Base-by-base conservation (phyloP, 2,113 vertebrate genomes). In the Plectropomus leopardus region DNA sequence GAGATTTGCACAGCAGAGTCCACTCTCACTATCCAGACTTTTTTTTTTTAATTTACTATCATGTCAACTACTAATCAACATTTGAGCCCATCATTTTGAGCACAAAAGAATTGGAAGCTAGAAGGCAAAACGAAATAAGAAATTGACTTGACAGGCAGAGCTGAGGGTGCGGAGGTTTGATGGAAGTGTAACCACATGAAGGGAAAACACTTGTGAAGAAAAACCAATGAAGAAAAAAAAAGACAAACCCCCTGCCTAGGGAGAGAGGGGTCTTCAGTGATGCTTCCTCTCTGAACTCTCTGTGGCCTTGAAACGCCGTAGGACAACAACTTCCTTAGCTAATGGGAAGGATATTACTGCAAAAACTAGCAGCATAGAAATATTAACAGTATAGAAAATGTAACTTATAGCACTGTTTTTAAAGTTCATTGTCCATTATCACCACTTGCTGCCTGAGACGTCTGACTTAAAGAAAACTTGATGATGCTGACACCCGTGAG, bases 331-430 rank as follows among this genome's bases (percentile, higher is more conserved):
- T 95, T 95, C 94, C 95, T 94, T 72, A 89, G 79, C 84, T 64
- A 89, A n/a, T 78, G 81, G 94, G 93, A 94, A 94, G 90, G 92
- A 94, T 91, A 83, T 93, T 87, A 89, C 91, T 95, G 92, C 92
- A 90, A 88, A 88, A 85, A 89, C 75, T 91, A 94, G 93, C 92
- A 93, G 86, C 86, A 84, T 89, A 93, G 88, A 92, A 88, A 91
- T 94, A 94, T 94, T 94, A 93, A 90, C 90, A 92, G 55, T 90
- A 93, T 94, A 94, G 91, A 94, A 79, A 82, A 70, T 91, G 84
- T 93, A 92, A 95, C 90, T 93, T 90, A 95, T 94, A 97, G 96
- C 97, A 96, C 96, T 96, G 91, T 84, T 36, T 54, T 26, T 54
- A 82, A 36, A 92, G 90, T 88, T 87, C 88, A 82, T 92, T 94